Evolutionary conservation across 2,888 invertebrate genomes (phyloP).

Genomic region (Slavum lentiscoides): DNA sequence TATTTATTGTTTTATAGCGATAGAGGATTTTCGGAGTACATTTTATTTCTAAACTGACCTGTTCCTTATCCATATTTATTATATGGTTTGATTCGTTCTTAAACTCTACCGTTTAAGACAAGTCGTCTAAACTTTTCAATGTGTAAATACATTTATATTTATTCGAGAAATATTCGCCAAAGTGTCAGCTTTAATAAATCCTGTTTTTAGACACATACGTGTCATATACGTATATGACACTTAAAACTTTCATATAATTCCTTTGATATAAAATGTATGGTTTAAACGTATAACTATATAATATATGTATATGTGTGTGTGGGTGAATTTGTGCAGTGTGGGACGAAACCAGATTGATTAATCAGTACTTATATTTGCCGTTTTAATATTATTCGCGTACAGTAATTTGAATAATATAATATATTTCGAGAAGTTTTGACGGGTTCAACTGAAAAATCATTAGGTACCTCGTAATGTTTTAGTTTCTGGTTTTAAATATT

Average conservation of each 20-base stretch:
- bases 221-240: neutral
- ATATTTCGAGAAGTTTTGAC: slow-evolving; percentile 16
- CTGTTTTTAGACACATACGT: neutral
- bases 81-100: neutral
- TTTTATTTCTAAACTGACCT: too few species aligned
- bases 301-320: neutral
- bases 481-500: too few species aligned
- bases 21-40: too few species aligned
- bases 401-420: neutral
- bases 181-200: slow-evolving; percentile 5
- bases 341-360: neutral
- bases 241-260: slow-evolving; percentile 6
- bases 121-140: neutral
- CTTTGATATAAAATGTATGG: slow-evolving; percentile 9
- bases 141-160: neutral
- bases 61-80: too few species aligned
- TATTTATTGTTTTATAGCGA: too few species aligned
- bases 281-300: neutral
- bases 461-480: neutral
- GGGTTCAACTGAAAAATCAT: neutral
- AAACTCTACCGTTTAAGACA: neutral
- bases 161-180: neutral
- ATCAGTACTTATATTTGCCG: slow-evolving; percentile 7
- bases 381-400: neutral
- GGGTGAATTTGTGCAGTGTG: too few species aligned